Evolutionary conservation across 2,888 invertebrate genomes (phyloP).

Genomic region (Atethmia centrago): DNA sequence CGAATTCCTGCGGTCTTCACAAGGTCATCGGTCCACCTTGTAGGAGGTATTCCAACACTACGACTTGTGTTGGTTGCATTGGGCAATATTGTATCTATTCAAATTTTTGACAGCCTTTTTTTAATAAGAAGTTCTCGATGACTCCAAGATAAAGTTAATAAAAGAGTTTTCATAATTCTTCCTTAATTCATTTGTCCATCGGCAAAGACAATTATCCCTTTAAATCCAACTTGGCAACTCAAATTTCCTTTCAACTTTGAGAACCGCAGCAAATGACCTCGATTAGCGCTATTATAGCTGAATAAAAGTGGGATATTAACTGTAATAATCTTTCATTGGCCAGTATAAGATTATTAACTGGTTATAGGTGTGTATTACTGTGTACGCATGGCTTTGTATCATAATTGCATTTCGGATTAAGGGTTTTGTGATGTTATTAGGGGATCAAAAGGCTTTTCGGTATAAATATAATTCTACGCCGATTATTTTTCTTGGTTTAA

Average conservation of each 20-base stretch:
- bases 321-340: slow-evolving; percentile 67
- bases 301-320: slow-evolving; percentile 70
- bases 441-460: neutral
- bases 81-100: no score
- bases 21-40: no score
- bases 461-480: neutral
- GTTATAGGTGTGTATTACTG: slow-evolving; percentile 46
- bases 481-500: neutral
- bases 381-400: slow-evolving; percentile 25
- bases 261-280: slow-evolving; percentile 57
- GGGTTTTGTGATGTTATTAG: slow-evolving; percentile 14
- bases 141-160: neutral
- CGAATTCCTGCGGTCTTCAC: no score
- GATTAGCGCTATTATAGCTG: slow-evolving; percentile 66
- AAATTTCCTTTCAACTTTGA: slow-evolving; percentile 46
- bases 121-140: no score
- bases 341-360: slow-evolving; percentile 59
- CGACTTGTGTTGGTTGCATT: no score
- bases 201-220: slow-evolving; percentile 1
- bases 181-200: neutral
- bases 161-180: neutral
- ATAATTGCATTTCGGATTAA: slow-evolving; percentile 57
- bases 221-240: neutral
- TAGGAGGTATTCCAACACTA: no score
- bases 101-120: neutral